phyloP scores from a whole-genome alignment of 2,797 vertebrate species.

The Apogon hyalosoma region DNA sequence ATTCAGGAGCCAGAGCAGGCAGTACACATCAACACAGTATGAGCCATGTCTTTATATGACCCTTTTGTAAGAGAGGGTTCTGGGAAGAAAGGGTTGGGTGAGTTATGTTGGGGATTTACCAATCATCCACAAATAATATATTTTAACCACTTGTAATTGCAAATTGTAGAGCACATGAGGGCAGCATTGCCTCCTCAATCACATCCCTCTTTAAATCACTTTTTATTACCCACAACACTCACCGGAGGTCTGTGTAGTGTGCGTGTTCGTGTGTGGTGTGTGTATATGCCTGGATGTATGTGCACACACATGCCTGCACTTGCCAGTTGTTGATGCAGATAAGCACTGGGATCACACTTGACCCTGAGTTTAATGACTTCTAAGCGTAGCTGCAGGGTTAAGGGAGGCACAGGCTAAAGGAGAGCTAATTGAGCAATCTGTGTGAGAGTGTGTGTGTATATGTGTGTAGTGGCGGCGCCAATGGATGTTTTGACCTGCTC shows the following conservation, averaged over 20 bases:
- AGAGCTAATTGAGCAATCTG: constrained; percentile 80
- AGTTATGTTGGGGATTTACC: constrained; percentile 50
- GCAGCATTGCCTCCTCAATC: constrained; percentile 73
- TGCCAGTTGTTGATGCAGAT: constrained; percentile 75
- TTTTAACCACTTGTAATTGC: constrained; percentile 52
- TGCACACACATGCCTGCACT: constrained; percentile 37
- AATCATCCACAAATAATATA: constrained; percentile 38
- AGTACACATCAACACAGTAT: neutral
- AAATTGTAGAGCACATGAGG: constrained; percentile 63
- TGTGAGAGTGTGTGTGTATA: constrained; percentile 17
- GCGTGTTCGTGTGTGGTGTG: constrained; percentile 11
- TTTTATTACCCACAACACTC: constrained; percentile 50
- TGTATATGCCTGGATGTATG: constrained; percentile 17
- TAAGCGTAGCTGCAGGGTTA: constrained; percentile 78
- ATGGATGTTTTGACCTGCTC: constrained; percentile 72
- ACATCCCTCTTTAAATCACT: constrained; percentile 46
- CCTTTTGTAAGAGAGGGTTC: constrained; percentile 4
- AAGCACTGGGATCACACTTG: constrained; percentile 80
- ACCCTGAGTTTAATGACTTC: constrained; percentile 80
- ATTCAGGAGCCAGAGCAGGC: neutral
- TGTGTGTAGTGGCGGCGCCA: constrained; percentile 58
- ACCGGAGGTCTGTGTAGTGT: constrained; percentile 19
- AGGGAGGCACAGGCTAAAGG: constrained; percentile 71
- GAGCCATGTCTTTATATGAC: constrained; percentile 17
- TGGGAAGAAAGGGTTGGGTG: constrained; percentile 17